Conservation (phyloP, 2,888 invertebrate species). For the Rhaphigaster nebulosa region DNA sequence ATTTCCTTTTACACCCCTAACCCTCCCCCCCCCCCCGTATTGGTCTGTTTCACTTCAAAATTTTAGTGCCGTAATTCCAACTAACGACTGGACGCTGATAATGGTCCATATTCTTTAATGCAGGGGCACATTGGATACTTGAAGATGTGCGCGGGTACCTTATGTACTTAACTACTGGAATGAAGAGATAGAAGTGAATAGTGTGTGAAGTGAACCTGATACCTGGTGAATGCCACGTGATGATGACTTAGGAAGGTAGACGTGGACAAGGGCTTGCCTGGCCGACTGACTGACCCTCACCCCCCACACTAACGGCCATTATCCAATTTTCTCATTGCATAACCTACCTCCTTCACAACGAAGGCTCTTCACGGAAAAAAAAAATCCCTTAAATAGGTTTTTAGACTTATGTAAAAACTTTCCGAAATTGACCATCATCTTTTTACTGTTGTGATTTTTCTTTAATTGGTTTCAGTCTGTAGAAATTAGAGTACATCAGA, state of each 20-base stretch:
- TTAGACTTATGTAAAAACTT: constrained; percentile 22
- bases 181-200: background rate
- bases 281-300: constrained; percentile 35
- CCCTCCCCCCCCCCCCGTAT: too few relatives aligned
- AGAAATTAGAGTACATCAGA: background rate
- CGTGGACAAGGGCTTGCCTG: background rate
- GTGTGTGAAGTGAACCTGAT: background rate
- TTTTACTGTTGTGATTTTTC: background rate
- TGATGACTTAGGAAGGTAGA: background rate
- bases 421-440: background rate
- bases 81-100: background rate
- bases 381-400: constrained; percentile 43
- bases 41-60: too few relatives aligned
- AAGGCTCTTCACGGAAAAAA: constrained; percentile 34
- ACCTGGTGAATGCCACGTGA: background rate
- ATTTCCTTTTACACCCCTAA: too few relatives aligned
- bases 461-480: background rate
- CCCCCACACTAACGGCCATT: background rate
- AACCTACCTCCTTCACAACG: constrained; percentile 35
- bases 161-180: background rate
- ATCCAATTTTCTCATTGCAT: constrained; percentile 56
- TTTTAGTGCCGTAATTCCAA: too few relatives aligned
- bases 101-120: background rate
- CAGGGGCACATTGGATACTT: background rate
- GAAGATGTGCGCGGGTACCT: background rate